Evolutionary conservation across 2,113 vertebrate species (phyloP).

Genomic region (Lutjanus erythropterus): DNA sequence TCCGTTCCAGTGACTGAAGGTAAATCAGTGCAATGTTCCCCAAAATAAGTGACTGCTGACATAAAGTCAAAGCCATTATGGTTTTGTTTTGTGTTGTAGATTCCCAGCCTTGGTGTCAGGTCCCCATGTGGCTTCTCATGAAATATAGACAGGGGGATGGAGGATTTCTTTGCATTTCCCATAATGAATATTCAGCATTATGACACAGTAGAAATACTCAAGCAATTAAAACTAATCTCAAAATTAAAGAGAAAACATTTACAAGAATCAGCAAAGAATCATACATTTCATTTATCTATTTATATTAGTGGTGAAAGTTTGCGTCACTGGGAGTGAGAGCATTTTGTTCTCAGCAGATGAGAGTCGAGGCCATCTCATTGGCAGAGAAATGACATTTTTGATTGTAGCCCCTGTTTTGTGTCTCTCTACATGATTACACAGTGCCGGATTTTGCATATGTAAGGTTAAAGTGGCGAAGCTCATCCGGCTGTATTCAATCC

Average conservation of each 20-base stretch:
- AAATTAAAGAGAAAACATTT: constrained; percentile 1
- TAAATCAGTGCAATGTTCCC: neutral
- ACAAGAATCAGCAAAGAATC: neutral
- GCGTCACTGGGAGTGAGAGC: neutral
- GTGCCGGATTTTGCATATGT: constrained; percentile 79
- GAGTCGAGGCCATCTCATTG: constrained; percentile 23
- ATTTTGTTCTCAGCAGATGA: constrained; percentile 16
- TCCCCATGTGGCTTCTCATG: neutral
- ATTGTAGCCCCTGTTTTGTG: constrained; percentile 79
- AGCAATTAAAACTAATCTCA: neutral
- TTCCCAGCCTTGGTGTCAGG: neutral
- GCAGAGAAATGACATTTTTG: constrained; percentile 81
- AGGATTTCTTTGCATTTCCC: neutral
- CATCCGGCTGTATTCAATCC: constrained; percentile 77
- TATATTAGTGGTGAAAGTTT: constrained; percentile 11
- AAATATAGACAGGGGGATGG: neutral
- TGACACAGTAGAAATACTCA: neutral
- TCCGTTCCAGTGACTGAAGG: neutral
- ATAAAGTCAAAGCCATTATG: neutral
- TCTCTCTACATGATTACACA: constrained; percentile 66
- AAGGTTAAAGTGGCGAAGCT: constrained; percentile 79
- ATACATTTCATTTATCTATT: constrained; percentile 1
- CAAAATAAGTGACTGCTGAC: neutral
- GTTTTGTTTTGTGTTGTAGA: neutral
- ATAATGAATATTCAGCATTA: neutral